Evolutionary conservation across 2,797 vertebrate species (phyloP), one percentile per base, ranked within the genome.

Genomic region (Argentina silus): DNA sequence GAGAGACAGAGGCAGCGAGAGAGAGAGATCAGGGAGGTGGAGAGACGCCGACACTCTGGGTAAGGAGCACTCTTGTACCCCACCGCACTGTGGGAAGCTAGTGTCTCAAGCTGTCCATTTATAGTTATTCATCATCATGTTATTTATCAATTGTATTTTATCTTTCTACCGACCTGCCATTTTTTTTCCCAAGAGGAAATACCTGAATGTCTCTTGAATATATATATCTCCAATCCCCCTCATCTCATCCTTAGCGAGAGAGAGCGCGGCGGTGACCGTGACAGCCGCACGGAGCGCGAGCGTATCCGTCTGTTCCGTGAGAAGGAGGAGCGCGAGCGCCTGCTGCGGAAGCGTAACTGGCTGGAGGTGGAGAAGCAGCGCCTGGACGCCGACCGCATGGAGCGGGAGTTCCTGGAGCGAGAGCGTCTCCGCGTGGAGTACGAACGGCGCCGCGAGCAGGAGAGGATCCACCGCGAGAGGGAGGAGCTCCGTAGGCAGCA

Each of bases 1-100:
- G 98, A 99, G 67, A 92, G 97, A 0, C 97, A 98, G 91, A 89
- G 97, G 66, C 97, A 99, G 69, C 90, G 97, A 1, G 98, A 99
- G 76, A 86, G 98, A 3, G 98, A 98, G 84, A 92, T 98, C 82
- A 89, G 98, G 62, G 98, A 99, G 82, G 95, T 95, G 0, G 98
- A 99, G 85, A 87, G 98, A 63, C 95, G 96, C 61, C 88, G 97
- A 92, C 88, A 78, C 78, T 92, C 89, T 57, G 86, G 86, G 93
- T 94, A 89, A 85, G 86, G 9, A 50, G 14, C 23, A 12, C 19
- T 10, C 9, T 7, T 0, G 36, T 2, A 15, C 8, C 7, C 6
- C 21, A 15, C 59, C 23, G 27, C 14, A 0, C 6, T 7, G n/a
- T n/a, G 59, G 10, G 59, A 36, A 7, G 27, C 6, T 7, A 42